A percentile compares a stretch with the other conserved stretches of the same genome.
Conservation (phyloP, 2,797 vertebrate species). For the Sebastes trivittatus region DNA sequence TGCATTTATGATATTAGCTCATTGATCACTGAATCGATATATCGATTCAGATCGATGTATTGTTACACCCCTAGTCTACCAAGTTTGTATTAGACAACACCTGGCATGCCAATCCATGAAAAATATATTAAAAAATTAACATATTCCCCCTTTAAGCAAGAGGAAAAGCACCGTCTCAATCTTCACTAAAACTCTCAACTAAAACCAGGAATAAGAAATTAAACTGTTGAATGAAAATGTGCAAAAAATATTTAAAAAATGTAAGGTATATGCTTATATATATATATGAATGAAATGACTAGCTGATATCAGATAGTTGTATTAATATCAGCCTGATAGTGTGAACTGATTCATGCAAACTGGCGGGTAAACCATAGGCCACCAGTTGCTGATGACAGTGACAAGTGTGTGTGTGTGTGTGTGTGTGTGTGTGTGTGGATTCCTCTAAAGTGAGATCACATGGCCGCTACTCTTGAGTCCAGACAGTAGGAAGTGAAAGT, state of each 20-base stretch:
- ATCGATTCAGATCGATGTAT: no score
- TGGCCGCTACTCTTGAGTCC: constrained; percentile 58
- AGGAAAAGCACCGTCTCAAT: neutral
- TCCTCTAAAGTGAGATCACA: constrained; percentile 64
- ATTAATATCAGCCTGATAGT: neutral
- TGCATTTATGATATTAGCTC: no score
- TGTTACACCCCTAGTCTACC: no score
- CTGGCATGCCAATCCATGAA: neutral
- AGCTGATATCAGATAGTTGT: neutral
- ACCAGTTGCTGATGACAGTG: constrained; percentile 40
- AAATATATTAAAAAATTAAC: neutral
- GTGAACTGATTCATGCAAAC: constrained; percentile 16
- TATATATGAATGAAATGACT: neutral
- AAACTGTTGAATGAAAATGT: neutral
- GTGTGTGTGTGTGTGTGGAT: constrained; percentile 20
- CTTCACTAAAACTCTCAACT: neutral
- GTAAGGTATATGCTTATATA: no score
- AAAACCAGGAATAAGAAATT: neutral
- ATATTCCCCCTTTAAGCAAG: no score
- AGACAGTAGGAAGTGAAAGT: constrained; percentile 84
- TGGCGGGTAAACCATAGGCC: neutral
- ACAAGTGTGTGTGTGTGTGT: neutral
- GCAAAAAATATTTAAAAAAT: neutral
- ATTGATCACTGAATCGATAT: no score
- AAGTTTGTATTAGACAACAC: neutral